Conservation (phyloP, 1,140 invertebrate species). For the Gyrodactylus bullatarudis region DNA sequence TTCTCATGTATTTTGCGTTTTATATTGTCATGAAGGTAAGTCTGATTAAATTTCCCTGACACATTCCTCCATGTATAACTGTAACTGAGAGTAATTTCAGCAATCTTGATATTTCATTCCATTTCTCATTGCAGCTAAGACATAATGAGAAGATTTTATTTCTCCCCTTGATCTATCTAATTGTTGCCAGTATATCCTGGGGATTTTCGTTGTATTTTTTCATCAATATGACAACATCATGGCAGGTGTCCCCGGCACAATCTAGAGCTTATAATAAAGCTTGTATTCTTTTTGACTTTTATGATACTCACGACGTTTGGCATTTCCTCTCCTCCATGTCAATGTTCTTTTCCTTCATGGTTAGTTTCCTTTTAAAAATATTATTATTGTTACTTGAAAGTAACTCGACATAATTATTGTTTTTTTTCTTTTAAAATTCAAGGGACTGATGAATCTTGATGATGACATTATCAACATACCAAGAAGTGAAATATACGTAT, state of each 20-base stretch:
- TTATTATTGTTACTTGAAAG: neutral
- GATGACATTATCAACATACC: neutral
- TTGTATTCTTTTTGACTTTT: constrained; percentile 40
- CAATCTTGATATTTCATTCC: no score
- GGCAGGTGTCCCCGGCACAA: constrained; percentile 38
- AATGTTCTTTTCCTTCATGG: constrained; percentile 45
- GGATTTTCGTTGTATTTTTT: constrained; percentile 36
- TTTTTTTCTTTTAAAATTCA: no score
- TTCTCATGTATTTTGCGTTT: constrained; percentile 41
- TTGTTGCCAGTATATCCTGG: constrained; percentile 32
- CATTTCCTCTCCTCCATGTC: constrained; percentile 47
- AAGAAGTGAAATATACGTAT: no score
- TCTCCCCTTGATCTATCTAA: constrained; percentile 30
- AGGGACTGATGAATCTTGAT: no score
- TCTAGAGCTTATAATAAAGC: constrained; percentile 37
- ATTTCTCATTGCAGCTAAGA: constrained; percentile 25
- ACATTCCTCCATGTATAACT: neutral
- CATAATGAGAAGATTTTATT: constrained; percentile 31
- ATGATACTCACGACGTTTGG: constrained; percentile 58
- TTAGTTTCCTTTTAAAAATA: constrained; percentile 10
- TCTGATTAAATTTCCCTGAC: constrained; percentile 7
- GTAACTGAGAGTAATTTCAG: no score
- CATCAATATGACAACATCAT: constrained; percentile 37
- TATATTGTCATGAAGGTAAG: constrained; percentile 53
- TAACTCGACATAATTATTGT: no score